Conservation (phyloP, 1,140 invertebrate species). For the Drosophila bocqueti region DNA sequence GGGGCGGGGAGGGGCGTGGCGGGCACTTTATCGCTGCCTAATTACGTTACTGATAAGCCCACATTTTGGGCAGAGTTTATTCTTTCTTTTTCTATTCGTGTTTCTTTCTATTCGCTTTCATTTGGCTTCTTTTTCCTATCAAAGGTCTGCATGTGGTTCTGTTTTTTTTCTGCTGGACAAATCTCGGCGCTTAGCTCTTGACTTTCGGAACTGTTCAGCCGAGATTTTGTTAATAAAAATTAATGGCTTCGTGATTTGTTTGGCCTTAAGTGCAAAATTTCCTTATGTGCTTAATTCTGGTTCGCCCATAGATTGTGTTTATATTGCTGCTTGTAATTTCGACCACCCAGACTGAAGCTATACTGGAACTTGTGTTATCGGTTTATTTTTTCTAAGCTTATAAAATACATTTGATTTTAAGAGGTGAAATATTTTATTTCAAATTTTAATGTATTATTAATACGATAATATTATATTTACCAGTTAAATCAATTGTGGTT, state of each 20-base stretch:
- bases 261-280: slow-evolving; percentile 61
- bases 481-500: background rate
- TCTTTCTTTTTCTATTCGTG: slow-evolving; percentile 35
- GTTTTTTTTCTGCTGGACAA: slow-evolving; percentile 41
- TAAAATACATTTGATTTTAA: background rate
- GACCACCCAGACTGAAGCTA: slow-evolving; percentile 16
- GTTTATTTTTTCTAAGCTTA: background rate
- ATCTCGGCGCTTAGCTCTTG: slow-evolving; percentile 34
- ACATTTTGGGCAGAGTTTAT: slow-evolving; percentile 53
- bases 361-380: slow-evolving; percentile 6
- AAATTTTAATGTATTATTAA: background rate
- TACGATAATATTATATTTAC: too few relatives aligned
- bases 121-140: slow-evolving; percentile 52
- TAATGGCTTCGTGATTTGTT: slow-evolving; percentile 80
- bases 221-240: slow-evolving; percentile 82
- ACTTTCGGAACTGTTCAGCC: slow-evolving; percentile 54
- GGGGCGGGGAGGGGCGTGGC: slow-evolving; percentile 45
- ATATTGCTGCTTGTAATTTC: slow-evolving; percentile 45
- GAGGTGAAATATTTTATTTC: too few relatives aligned
- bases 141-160: slow-evolving; percentile 29
- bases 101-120: slow-evolving; percentile 19
- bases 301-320: slow-evolving; percentile 40
- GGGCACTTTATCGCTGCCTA: slow-evolving; percentile 73
- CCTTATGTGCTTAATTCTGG: slow-evolving; percentile 44
- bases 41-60: slow-evolving; percentile 81